Percentiles rank a stretch among this genome's conserved stretches.
phyloP scores from a whole-genome alignment of 30 jellyfish, hydroid and myxozoan genomes.

The Rhopilema esculentum region DNA sequence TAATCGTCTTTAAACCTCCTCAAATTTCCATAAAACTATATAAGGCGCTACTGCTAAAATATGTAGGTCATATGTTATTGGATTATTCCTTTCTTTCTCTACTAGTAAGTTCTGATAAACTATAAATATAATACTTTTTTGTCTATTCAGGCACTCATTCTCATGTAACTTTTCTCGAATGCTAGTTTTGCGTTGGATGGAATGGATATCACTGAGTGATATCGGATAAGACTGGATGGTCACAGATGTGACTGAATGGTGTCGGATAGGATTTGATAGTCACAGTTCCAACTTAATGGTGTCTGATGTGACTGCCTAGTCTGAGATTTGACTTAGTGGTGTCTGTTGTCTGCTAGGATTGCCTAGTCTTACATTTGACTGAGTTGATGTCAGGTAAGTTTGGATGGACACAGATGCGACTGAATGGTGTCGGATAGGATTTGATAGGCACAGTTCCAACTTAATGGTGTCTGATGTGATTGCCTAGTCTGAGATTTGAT shows the following conservation, averaged over 20 bases:
- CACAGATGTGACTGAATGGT: neutral
- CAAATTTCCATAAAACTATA: neutral
- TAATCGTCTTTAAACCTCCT: slow-evolving; percentile 13
- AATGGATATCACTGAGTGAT: neutral
- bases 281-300: too few relatives aligned
- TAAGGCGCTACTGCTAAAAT: neutral
- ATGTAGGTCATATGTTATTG: slow-evolving; percentile 58
- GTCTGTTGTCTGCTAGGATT: too few relatives aligned
- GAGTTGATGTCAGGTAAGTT: neutral
- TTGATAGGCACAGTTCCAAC: too few relatives aligned
- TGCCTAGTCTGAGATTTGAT: too few relatives aligned
- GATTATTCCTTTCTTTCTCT: slow-evolving; percentile 28
- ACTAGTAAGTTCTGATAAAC: neutral
- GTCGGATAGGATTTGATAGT: neutral
- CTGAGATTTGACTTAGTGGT: too few relatives aligned
- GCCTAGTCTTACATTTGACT: neutral
- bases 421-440: neutral
- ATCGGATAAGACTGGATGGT: neutral
- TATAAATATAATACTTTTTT: neutral
- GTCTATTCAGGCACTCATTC: neutral
- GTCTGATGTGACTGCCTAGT: neutral
- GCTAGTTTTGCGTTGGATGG: neutral
- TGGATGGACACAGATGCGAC: neutral
- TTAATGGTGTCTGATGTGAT: neutral
- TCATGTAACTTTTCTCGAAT: too few relatives aligned